phyloP scores from a whole-genome alignment of 2,888 invertebrate species.

The Pinctada fucata region DNA sequence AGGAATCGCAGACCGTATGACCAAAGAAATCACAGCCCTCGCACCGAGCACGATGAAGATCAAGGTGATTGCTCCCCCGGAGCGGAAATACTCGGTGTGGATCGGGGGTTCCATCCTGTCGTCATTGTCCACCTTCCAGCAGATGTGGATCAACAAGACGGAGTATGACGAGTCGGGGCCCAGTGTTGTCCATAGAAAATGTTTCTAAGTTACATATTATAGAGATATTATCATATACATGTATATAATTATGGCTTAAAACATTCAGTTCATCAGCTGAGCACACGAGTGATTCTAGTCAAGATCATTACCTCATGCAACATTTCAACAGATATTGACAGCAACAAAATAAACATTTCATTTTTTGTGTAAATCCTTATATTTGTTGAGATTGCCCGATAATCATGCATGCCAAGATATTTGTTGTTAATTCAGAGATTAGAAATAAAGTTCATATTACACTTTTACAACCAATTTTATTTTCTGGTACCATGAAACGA shows the following conservation, averaged over 20 bases:
- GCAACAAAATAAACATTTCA: too few relatives aligned
- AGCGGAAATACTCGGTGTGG: slow-evolving; percentile 35
- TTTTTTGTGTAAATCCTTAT: too few relatives aligned
- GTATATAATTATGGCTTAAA: not conserved
- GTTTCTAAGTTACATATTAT: slow-evolving; percentile 12
- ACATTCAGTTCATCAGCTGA: too few relatives aligned
- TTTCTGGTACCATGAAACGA: too few relatives aligned
- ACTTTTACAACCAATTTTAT: too few relatives aligned
- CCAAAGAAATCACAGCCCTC: slow-evolving; percentile 29
- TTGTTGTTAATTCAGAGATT: too few relatives aligned
- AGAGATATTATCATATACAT: not conserved
- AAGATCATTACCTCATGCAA: too few relatives aligned
- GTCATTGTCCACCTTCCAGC: slow-evolving; percentile 29
- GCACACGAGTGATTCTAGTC: too few relatives aligned
- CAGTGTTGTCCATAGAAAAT: slow-evolving; percentile 29
- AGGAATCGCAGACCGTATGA: slow-evolving; percentile 31
- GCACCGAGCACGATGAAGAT: slow-evolving; percentile 34
- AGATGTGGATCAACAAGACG: slow-evolving; percentile 35
- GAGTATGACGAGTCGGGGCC: slow-evolving; percentile 31
- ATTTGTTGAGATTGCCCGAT: too few relatives aligned
- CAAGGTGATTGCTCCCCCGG: slow-evolving; percentile 31
- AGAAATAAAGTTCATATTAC: too few relatives aligned
- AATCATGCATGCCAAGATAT: too few relatives aligned
- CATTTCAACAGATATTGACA: too few relatives aligned
- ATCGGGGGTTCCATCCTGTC: slow-evolving; percentile 35